Percentiles rank a stretch among this genome's conserved stretches.
phyloP scores from a whole-genome alignment of 2,797 vertebrate species.

The Lepilemur ruficaudatus region DNA sequence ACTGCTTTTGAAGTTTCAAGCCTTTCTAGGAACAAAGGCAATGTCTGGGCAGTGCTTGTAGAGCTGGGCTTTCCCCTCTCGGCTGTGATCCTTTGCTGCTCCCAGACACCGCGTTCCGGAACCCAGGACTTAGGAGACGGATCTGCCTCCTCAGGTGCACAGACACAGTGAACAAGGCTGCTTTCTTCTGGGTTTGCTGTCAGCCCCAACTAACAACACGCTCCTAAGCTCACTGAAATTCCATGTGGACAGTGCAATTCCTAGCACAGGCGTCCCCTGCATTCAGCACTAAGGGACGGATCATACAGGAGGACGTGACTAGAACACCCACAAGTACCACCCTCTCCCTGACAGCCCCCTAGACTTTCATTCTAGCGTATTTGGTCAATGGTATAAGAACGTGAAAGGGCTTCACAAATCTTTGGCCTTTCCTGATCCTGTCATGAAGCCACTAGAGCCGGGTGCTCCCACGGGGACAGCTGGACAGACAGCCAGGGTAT shows the following conservation, averaged over 20 bases:
- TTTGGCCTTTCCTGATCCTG: background rate
- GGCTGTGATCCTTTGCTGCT: background rate
- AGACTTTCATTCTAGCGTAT: background rate
- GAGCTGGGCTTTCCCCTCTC: no score
- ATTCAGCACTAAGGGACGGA: background rate
- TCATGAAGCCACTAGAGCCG: background rate
- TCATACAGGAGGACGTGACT: fast-evolving
- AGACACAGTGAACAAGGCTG: background rate
- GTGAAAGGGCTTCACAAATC: background rate
- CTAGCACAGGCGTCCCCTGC: fast-evolving
- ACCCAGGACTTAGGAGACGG: fast-evolving
- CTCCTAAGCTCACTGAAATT: fast-evolving
- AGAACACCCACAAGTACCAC: background rate
- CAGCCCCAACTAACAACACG: fast-evolving
- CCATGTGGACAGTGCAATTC: fast-evolving
- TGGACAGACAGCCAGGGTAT: no score
- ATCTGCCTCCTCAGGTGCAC: fast-evolving
- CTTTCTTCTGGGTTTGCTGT: fast-evolving
- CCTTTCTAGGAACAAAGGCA: background rate
- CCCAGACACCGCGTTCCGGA: fast-evolving
- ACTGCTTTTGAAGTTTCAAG: background rate
- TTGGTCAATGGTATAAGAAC: no score
- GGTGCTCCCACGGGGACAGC: fast-evolving
- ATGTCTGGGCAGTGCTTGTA: background rate
- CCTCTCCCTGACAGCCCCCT: background rate